phyloP scores from a whole-genome alignment of 2,113 vertebrate species.

The Orycteropus afer region DNA sequence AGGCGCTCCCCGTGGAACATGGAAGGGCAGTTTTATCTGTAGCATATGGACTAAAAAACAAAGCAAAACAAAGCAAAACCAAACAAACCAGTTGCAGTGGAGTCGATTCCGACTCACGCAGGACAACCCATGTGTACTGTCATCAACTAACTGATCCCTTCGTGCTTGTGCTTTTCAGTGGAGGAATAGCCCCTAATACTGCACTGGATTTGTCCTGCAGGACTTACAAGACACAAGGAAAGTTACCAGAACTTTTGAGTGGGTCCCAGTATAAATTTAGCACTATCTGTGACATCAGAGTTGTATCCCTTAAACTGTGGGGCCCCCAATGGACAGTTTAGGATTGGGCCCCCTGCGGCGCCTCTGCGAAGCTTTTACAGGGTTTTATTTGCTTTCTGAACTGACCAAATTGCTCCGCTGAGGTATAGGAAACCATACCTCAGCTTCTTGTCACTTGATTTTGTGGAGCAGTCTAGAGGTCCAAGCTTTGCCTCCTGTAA shows the following conservation, averaged over 20 bases:
- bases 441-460: constrained; percentile 12
- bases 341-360: background rate
- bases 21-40: background rate
- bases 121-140: background rate
- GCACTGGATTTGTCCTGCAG: background rate
- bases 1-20: background rate
- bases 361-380: background rate
- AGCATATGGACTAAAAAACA: background rate
- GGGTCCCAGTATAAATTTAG: background rate
- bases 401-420: background rate
- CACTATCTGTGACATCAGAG: background rate
- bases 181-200: background rate
- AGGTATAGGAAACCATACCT: background rate
- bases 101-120: background rate
- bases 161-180: rapidly evolving
- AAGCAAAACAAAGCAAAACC: background rate
- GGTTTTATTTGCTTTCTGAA: constrained; percentile 23
- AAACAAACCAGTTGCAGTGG: background rate
- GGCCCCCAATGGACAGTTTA: background rate
- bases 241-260: background rate
- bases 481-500: constrained; percentile 63
- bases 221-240: background rate
- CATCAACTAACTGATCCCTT: background rate
- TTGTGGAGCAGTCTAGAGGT: constrained; percentile 29
- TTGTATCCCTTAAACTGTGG: background rate